Evolutionary conservation across 64 coral and sea anemone genomes (phyloP).

Genomic region (Acropora tenuis): DNA sequence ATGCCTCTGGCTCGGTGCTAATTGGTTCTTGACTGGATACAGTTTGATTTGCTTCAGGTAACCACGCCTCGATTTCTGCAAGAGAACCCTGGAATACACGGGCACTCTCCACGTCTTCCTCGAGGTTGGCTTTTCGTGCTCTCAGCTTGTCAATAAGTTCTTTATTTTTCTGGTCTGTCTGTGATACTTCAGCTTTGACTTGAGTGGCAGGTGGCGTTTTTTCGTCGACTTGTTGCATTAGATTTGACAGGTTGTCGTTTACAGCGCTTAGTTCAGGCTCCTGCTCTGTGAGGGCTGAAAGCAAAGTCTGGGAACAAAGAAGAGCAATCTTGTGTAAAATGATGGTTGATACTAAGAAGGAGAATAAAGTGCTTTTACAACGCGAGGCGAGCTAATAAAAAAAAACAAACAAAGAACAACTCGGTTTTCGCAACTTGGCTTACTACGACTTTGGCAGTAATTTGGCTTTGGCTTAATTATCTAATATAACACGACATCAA

Average conservation of each 20-base stretch:
- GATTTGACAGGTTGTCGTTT: constrained; percentile 63
- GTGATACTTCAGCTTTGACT: constrained; percentile 70
- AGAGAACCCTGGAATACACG: constrained; percentile 79
- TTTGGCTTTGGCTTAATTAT: no score
- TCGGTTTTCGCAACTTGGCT: no score
- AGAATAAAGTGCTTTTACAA: no score
- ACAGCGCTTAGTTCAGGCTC: constrained; percentile 64
- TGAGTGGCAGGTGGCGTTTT: constrained; percentile 69
- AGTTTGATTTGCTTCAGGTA: constrained; percentile 78
- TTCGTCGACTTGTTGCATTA: constrained; percentile 84
- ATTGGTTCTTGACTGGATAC: constrained; percentile 87
- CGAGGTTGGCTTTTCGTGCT: constrained; percentile 72
- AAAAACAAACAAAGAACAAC: no score
- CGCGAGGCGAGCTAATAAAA: no score
- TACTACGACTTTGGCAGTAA: no score
- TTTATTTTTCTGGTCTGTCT: constrained; percentile 69
- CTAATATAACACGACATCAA: no score
- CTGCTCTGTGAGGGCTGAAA: constrained; percentile 72
- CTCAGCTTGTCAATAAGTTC: constrained; percentile 78
- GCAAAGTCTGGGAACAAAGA: constrained; percentile 52
- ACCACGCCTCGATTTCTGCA: constrained; percentile 85
- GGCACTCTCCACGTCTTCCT: constrained; percentile 74
- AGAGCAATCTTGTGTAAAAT: neutral
- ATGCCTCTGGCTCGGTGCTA: constrained; percentile 90
- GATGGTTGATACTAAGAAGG: no score